phyloP scores from a whole-genome alignment of 2,113 vertebrate genomes.

The Aegithalos caudatus region DNA sequence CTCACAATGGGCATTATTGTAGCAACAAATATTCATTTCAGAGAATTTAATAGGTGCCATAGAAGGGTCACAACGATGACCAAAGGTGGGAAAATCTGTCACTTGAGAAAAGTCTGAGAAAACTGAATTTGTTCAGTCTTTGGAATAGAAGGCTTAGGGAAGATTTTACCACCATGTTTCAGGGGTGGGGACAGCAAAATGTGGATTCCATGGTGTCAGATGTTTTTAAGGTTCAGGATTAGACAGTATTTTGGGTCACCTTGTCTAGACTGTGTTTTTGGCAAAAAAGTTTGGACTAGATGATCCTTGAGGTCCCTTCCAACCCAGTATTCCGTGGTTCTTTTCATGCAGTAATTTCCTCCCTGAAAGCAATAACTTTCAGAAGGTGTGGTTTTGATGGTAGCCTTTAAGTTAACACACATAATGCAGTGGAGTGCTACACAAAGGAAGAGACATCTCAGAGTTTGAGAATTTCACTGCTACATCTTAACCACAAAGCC shows the following conservation, averaged over 20 bases:
- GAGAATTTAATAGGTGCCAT: not conserved
- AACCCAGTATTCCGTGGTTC: not conserved
- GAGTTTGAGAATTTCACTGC: not conserved
- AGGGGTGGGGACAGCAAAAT: not conserved
- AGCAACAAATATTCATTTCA: not conserved
- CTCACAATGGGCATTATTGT: not conserved
- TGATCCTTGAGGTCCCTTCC: not conserved
- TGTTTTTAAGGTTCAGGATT: not conserved
- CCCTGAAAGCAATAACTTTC: not conserved
- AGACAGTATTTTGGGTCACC: not conserved
- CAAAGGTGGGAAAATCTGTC: not conserved
- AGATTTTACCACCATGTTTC: not conserved
- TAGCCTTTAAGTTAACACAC: not conserved
- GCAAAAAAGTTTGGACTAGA: not conserved
- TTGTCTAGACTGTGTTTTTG: not conserved
- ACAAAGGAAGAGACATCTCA: not conserved
- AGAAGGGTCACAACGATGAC: not conserved
- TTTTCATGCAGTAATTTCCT: not conserved
- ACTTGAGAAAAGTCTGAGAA: not conserved
- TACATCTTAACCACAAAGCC: not conserved
- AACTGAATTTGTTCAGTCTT: not conserved
- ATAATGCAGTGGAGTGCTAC: accelerated
- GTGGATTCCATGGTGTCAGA: not conserved
- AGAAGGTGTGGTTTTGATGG: not conserved
- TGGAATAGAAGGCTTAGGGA: not conserved